A percentile compares a stretch with the other conserved stretches of the same genome.
These are phyloP conservation scores for Centropyge bicolor DNA, from an alignment of 2,797 vertebrate species.

Conservation along the genomic window DNA sequence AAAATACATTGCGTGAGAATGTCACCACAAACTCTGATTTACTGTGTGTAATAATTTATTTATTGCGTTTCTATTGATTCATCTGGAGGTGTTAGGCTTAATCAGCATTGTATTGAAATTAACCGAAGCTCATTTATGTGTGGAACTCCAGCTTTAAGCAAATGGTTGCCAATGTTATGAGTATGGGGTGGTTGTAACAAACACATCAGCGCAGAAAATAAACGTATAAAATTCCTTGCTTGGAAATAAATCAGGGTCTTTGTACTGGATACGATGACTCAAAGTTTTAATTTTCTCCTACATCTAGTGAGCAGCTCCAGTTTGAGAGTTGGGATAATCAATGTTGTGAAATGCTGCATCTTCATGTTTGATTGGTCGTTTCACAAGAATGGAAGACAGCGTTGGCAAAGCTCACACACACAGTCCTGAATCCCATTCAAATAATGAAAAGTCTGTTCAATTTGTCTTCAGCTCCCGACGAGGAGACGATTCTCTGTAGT, in stretches of 20 bases:
- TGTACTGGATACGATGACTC: not conserved
- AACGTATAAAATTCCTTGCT: not conserved
- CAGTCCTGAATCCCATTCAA: not conserved
- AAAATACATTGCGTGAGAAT: too few relatives aligned
- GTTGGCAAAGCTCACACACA: not conserved
- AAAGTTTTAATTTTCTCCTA: not conserved
- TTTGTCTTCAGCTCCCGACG: not conserved
- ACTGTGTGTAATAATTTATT: too few relatives aligned
- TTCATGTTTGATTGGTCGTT: not conserved
- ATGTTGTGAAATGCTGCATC: not conserved
- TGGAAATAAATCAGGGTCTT: not conserved
- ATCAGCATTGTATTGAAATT: too few relatives aligned
- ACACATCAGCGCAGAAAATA: not conserved
- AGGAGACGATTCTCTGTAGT: not conserved
- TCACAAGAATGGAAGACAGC: not conserved
- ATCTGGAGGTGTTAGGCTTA: too few relatives aligned
- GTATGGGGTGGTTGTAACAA: too few relatives aligned
- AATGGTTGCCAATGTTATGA: not conserved
- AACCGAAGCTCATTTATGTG: too few relatives aligned
- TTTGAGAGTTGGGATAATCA: not conserved
- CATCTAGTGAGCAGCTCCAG: not conserved
- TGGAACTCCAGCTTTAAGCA: too few relatives aligned
- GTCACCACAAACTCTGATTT: too few relatives aligned
- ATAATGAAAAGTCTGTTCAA: not conserved
- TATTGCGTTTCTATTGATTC: too few relatives aligned